Conservation (phyloP, 2,888 invertebrate species). For the Julus scandinavius region DNA sequence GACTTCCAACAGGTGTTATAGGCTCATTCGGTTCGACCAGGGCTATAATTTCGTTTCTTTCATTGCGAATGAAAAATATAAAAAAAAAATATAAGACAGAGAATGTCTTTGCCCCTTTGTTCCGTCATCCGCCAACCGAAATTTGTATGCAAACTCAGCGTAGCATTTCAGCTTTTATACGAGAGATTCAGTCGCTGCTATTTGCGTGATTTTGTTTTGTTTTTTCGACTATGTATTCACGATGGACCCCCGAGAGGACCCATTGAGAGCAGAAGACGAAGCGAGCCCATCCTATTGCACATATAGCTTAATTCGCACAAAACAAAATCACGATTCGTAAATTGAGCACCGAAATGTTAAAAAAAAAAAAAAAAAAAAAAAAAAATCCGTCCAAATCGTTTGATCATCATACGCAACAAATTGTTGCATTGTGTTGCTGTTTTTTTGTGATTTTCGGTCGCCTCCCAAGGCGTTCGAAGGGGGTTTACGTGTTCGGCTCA, state of each 20-base stretch:
- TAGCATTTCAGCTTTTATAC: neutral
- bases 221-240: neutral
- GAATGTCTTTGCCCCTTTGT: constrained; percentile 27
- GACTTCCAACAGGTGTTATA: constrained; percentile 1
- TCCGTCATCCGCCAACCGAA: constrained; percentile 22
- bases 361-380: neutral
- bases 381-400: constrained; percentile 22
- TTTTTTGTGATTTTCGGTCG: constrained; percentile 24
- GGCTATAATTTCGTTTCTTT: constrained; percentile 7
- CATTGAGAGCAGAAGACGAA: constrained; percentile 1
- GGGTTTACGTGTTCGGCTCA: constrained; percentile 28
- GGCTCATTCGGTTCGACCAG: neutral
- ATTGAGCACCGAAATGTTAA: neutral
- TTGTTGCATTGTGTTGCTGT: constrained; percentile 28
- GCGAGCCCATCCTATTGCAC: neutral
- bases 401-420: constrained; percentile 38
- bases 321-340: constrained; percentile 19
- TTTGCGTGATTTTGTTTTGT: neutral
- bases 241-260: neutral
- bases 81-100: neutral
- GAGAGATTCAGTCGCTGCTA: neutral
- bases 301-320: constrained; percentile 34
- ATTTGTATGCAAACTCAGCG: constrained; percentile 11
- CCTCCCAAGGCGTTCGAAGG: constrained; percentile 34
- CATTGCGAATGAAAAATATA: neutral